Percentiles rank a stretch among this genome's conserved stretches.
Conservation (phyloP, 2,797 vertebrate genomes). For the Sebastes jordani region DNA sequence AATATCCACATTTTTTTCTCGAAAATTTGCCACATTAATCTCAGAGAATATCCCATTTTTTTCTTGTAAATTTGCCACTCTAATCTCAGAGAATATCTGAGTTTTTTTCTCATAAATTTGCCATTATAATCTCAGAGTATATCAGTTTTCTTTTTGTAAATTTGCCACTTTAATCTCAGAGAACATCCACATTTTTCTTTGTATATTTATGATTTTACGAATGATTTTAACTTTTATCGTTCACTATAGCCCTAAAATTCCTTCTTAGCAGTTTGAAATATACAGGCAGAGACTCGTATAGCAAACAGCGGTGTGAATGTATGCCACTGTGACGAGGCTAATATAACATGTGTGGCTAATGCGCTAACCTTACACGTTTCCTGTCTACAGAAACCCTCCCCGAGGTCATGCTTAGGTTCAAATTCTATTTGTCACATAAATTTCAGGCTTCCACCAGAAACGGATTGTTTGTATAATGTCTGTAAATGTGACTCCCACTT, state of each 20-base stretch:
- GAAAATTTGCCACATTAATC: too few relatives aligned
- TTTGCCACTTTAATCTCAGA: too few relatives aligned
- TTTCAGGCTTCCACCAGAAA: conserved; percentile 41
- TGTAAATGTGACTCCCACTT: conserved; percentile 39
- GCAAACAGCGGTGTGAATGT: not conserved
- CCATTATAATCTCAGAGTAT: too few relatives aligned
- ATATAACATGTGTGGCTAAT: conserved; percentile 20
- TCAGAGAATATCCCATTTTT: too few relatives aligned
- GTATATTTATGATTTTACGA: too few relatives aligned
- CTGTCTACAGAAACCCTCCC: conserved; percentile 17
- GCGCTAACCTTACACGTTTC: conserved; percentile 1
- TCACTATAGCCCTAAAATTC: not conserved
- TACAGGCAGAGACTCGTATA: not conserved
- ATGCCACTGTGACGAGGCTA: not conserved
- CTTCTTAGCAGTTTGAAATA: not conserved
- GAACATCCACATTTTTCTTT: not conserved
- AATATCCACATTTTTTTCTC: too few relatives aligned
- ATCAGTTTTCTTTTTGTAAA: too few relatives aligned
- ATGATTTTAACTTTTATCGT: not conserved
- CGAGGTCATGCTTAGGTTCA: conserved; percentile 39
- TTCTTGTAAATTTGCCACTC: too few relatives aligned
- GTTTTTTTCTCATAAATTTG: too few relatives aligned
- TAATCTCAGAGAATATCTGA: too few relatives aligned
- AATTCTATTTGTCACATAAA: conserved; percentile 51
- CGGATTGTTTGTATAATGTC: conserved; percentile 35